Base-by-base conservation (phyloP, 2,113 vertebrate genomes). In the Azemiops feae region DNA sequence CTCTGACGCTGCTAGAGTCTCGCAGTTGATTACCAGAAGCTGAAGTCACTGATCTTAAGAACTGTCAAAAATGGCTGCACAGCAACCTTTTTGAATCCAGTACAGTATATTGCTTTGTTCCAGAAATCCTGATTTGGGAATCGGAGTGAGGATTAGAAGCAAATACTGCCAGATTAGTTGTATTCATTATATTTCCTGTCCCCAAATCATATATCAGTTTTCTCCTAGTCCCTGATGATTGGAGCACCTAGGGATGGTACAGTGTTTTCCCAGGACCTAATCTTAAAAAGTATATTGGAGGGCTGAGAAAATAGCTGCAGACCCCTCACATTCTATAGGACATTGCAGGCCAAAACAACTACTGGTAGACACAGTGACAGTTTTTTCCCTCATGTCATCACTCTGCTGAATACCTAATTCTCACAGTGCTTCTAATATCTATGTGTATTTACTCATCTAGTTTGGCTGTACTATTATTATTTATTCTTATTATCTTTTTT, bases 1-100 rank as follows among this genome's bases (percentile, higher is more conserved):
- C 91, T 94, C 95, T 94, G 93, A 92, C 89, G 0, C 90, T 93
- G 94, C 81, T 94, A 95, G 9, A 34, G 5, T 92, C 89, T 43
- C 53, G 1, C 69, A 89, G 89, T 92, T 95, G 93, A 92, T 91
- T 94, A 45, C 89, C 39, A 2, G 89, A 92, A 53, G 9, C 87
- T 92, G 74, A 87, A 12, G 92, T 85, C 88, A 86, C 55, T 64
- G 85, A 2, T 86, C 88, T 34, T 87, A 93, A 85, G 57, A 0
- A 90, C 39, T 5, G 50, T 8, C 0, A 81, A 27, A 94, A 90
- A 92, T 95, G 89, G 53, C 74, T n/a, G 43, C 7, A 87, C 54
- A 22, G 11, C 7, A 85, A 53, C 1, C 92, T 16, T 50, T 96
- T 87, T 30, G 50, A 57, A 47, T 60, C 94, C 85, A 1, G 0